A percentile compares a stretch with the other conserved stretches of the same genome.
These are phyloP conservation scores for Drosophila albomicans DNA, from an alignment of 1,140 invertebrate genomes.

Conservation along the genomic window DNA sequence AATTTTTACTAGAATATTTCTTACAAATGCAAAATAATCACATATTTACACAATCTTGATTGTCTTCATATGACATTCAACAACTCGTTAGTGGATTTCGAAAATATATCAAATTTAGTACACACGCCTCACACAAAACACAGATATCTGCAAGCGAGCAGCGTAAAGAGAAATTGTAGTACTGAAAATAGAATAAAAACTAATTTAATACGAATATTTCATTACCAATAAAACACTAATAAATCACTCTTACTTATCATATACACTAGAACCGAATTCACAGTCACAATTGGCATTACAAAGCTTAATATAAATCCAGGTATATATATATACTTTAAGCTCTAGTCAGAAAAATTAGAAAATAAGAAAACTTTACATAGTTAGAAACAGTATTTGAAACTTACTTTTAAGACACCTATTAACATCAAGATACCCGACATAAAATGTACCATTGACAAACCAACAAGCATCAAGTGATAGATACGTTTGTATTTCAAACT, in stretches of 20 bases:
- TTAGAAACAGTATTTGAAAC: not conserved
- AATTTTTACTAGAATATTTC: no score
- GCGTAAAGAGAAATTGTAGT: not conserved
- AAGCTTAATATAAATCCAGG: conserved; percentile 6
- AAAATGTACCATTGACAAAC: not conserved
- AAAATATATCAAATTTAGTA: not conserved
- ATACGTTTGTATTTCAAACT: not conserved
- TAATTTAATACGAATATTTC: not conserved
- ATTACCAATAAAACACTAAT: not conserved
- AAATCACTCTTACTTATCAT: not conserved
- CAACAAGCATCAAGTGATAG: not conserved
- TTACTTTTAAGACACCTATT: conserved; percentile 14
- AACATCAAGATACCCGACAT: conserved; percentile 7
- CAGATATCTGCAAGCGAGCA: not conserved
- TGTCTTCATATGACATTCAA: no score
- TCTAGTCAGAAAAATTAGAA: not conserved
- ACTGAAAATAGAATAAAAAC: not conserved
- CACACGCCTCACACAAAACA: not conserved
- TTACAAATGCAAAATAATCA: no score
- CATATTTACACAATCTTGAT: no score
- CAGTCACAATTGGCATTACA: not conserved
- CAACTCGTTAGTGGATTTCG: no score
- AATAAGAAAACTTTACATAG: not conserved
- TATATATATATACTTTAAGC: not conserved
- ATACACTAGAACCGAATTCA: not conserved